A percentile compares a stretch with the other conserved stretches of the same genome.
Conservation (phyloP, 2,797 vertebrate species). For the Cyprinodon diabolis region DNA sequence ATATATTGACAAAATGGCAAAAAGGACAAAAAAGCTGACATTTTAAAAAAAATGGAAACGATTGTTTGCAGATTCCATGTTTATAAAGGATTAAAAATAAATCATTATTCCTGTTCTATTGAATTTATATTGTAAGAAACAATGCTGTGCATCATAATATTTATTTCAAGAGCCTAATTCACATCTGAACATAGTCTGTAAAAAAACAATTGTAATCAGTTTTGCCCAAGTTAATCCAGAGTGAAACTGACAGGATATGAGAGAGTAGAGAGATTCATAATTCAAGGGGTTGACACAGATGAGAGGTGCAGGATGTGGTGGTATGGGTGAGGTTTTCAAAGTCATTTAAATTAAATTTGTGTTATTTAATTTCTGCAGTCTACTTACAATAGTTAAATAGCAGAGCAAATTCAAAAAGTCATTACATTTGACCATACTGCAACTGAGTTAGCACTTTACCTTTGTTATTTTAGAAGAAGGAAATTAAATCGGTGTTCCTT, state of each 20-base stretch:
- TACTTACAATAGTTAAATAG: conserved; percentile 51
- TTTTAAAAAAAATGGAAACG: neutral
- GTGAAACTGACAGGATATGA: neutral
- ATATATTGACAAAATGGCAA: neutral
- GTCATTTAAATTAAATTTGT: conserved; percentile 69
- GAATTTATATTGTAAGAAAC: neutral
- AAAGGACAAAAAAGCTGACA: neutral
- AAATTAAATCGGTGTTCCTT: conserved; percentile 46
- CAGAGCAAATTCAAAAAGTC: conserved; percentile 60
- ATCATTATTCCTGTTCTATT: neutral
- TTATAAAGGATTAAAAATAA: neutral
- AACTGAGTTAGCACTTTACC: conserved; percentile 60
- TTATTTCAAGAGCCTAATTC: neutral
- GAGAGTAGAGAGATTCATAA: neutral
- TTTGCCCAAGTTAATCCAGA: conserved; percentile 10
- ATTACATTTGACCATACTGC: conserved; percentile 66
- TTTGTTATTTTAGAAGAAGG: conserved; percentile 54
- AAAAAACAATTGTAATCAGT: conserved; percentile 22
- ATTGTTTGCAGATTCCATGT: neutral
- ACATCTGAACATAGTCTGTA: conserved; percentile 6
- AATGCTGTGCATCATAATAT: neutral
- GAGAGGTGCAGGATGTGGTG: conserved; percentile 43
- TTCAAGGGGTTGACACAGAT: conserved; percentile 38
- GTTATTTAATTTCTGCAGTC: conserved; percentile 64
- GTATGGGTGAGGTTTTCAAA: conserved; percentile 48